These are phyloP conservation scores for Apotomis turbidana DNA, from an alignment of 2,888 invertebrate species.

Conservation along the genomic window DNA sequence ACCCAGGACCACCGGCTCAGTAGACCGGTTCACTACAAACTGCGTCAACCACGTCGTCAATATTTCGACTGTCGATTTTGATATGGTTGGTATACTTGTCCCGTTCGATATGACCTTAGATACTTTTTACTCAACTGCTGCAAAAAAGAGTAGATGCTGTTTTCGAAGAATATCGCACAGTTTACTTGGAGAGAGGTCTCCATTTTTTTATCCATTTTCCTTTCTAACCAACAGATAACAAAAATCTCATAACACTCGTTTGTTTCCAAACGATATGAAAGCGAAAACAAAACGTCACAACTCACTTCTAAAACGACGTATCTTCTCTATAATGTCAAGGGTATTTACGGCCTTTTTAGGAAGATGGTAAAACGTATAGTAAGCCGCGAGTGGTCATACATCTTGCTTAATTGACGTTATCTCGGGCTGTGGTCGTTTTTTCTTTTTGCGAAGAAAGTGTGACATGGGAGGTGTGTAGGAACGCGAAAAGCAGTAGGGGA, in stretches of 20 bases:
- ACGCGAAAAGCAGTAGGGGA: slow-evolving; percentile 21
- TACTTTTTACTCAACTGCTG: too few species aligned
- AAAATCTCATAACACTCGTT: not conserved
- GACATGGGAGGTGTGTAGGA: slow-evolving; percentile 14
- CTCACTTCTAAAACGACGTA: not conserved
- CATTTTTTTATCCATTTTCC: not conserved
- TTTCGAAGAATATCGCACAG: too few species aligned
- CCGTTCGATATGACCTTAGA: too few species aligned
- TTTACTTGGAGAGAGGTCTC: too few species aligned
- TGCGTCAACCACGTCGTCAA: too few species aligned
- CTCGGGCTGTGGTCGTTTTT: slow-evolving; percentile 49
- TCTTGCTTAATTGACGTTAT: slow-evolving; percentile 66
- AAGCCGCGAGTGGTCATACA: slow-evolving; percentile 52
- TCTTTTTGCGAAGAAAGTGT: slow-evolving; percentile 51
- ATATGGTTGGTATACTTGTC: too few species aligned
- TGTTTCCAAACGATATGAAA: slow-evolving; percentile 3
- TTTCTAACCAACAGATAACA: too few species aligned
- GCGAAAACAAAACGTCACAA: not conserved
- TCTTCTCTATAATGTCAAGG: not conserved
- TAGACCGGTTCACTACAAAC: too few species aligned
- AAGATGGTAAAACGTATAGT: slow-evolving; percentile 6
- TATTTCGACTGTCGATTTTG: too few species aligned
- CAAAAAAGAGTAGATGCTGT: too few species aligned
- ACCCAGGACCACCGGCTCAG: too few species aligned
- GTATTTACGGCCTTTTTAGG: not conserved